These are phyloP conservation scores for Reticulitermes lucifugus DNA, from an alignment of 2,888 invertebrate genomes.

Conservation along the genomic window DNA sequence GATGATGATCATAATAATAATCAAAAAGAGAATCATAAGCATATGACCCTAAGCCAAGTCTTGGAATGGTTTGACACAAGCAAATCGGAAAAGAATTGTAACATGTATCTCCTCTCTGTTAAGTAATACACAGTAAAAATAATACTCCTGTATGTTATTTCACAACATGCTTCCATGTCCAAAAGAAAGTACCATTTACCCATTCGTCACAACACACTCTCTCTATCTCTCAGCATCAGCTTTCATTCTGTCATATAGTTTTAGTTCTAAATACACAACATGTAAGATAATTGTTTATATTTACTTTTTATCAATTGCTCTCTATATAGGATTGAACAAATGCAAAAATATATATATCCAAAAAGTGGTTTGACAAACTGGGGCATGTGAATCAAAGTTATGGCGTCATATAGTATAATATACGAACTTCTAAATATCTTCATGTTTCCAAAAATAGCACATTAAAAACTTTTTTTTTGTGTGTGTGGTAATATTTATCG, in stretches of 20 bases:
- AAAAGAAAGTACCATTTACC: slow-evolving; percentile 31
- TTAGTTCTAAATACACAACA: slow-evolving; percentile 42
- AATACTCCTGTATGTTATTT: slow-evolving; percentile 12
- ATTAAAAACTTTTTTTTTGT: slow-evolving; percentile 45
- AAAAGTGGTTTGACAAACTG: slow-evolving; percentile 44
- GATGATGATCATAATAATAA: too few species aligned
- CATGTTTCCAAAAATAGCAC: slow-evolving; percentile 51
- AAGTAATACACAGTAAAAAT: slow-evolving; percentile 24
- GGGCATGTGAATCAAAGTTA: slow-evolving; percentile 40
- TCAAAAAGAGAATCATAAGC: slow-evolving; percentile 11
- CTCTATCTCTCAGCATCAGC: slow-evolving; percentile 34
- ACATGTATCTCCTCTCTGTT: slow-evolving; percentile 1
- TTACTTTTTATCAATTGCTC: slow-evolving; percentile 37
- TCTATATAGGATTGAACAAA: slow-evolving; percentile 49
- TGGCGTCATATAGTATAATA: slow-evolving; percentile 42
- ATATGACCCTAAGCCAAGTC: slow-evolving; percentile 11
- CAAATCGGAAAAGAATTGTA: not conserved
- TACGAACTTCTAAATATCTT: slow-evolving; percentile 43
- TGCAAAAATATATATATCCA: slow-evolving; percentile 52
- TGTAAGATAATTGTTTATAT: slow-evolving; percentile 42
- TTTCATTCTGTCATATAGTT: slow-evolving; percentile 28
- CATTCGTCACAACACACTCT: slow-evolving; percentile 25
- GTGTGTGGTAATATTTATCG: slow-evolving; percentile 25
- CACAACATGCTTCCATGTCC: not conserved
- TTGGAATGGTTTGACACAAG: slow-evolving; percentile 36